These are phyloP conservation scores for Tragelaphus buxtoni DNA, from an alignment of 2,113 vertebrate species.

Conservation along the genomic window DNA sequence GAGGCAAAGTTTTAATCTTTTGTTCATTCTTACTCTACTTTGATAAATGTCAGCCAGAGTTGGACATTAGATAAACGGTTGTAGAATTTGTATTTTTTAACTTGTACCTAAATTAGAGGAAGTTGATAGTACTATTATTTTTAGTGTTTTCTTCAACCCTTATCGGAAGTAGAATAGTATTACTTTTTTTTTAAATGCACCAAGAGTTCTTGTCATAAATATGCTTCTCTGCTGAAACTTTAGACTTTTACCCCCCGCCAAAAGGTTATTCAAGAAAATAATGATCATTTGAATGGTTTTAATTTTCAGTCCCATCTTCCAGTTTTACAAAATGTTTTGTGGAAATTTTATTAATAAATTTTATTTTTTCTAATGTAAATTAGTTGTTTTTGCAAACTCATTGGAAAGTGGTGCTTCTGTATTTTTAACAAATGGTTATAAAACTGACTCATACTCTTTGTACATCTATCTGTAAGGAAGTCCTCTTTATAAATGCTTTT, in stretches of 20 bases:
- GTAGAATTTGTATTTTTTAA: slow-evolving; percentile 7
- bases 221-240: not conserved
- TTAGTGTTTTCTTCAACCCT: not conserved
- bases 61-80: not conserved
- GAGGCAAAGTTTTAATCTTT: not conserved
- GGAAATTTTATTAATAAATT: not conserved
- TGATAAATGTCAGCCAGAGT: not conserved
- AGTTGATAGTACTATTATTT: not conserved
- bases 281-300: not conserved
- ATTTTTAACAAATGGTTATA: not conserved
- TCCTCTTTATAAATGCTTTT: not conserved
- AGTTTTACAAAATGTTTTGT: not conserved
- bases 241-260: not conserved
- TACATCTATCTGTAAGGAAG: not conserved
- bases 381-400: not conserved
- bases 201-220: not conserved
- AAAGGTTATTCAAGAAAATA: not conserved
- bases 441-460: not conserved
- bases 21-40: not conserved
- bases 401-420: not conserved
- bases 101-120: not conserved
- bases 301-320: not conserved
- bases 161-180: not conserved
- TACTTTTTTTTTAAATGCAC: not conserved
- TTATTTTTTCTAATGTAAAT: not conserved